Percentiles rank a stretch among this genome's conserved stretches.
phyloP scores from a whole-genome alignment of 2,113 vertebrate species.

The Isurus oxyrinchus region DNA sequence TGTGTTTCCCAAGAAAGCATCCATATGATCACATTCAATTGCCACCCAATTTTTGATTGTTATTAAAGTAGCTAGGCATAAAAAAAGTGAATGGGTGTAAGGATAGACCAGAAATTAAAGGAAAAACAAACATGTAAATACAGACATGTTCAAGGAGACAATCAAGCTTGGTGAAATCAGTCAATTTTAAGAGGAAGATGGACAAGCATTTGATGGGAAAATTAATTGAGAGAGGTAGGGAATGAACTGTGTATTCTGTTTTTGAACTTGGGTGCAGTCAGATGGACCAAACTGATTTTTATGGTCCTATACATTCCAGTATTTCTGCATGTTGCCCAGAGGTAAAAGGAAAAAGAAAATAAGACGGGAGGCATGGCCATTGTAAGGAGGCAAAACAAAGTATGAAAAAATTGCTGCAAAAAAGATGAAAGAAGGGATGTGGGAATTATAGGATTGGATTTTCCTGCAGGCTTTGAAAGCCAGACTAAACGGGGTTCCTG shows the following conservation, averaged over 20 bases:
- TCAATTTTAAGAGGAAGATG: background rate
- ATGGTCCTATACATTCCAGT: too few species aligned
- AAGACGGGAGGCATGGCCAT: background rate
- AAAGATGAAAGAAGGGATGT: background rate
- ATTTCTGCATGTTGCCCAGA: background rate
- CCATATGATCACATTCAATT: background rate
- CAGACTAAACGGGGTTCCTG: too few species aligned
- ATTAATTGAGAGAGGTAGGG: background rate
- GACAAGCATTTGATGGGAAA: background rate
- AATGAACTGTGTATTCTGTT: background rate
- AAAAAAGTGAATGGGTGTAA: background rate
- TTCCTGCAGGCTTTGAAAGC: too few species aligned
- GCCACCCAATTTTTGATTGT: constrained; percentile 6
- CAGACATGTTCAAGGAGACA: background rate
- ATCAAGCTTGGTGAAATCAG: background rate
- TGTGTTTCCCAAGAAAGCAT: background rate
- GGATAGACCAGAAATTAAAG: background rate
- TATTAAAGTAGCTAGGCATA: background rate
- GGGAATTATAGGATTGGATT: too few species aligned
- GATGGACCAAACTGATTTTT: background rate
- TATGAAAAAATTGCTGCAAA: background rate
- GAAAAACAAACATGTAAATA: background rate
- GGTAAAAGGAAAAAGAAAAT: background rate
- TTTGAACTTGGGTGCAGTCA: background rate
- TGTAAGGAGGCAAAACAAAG: background rate